Evolutionary conservation across 2,113 vertebrate species (phyloP).

Genomic region (Xiphophorus couchianus): DNA sequence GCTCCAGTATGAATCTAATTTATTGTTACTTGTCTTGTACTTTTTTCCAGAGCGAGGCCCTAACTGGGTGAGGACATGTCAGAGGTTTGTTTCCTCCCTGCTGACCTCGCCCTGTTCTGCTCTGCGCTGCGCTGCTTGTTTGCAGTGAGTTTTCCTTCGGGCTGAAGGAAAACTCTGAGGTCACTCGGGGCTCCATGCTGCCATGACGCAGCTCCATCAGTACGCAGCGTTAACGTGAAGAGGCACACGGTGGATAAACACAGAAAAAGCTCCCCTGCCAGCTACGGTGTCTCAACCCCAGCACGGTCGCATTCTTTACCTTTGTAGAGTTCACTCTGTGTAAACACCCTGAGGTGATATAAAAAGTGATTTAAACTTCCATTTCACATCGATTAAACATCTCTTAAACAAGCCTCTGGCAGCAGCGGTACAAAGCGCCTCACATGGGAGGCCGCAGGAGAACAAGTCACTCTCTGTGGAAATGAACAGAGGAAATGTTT

Average conservation of each 20-base stretch:
- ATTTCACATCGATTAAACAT: neutral
- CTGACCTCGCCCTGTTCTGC: conserved; percentile 20
- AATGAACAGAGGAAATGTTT: neutral
- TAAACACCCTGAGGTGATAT: neutral
- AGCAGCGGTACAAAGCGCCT: neutral
- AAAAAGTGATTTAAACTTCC: conserved; percentile 2
- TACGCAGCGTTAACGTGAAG: conserved; percentile 18
- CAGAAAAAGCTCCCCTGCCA: neutral
- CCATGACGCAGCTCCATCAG: conserved; percentile 22
- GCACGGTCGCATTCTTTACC: neutral
- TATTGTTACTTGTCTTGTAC: conserved; percentile 45
- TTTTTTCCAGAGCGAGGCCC: conserved; percentile 40
- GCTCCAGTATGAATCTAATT: conserved; percentile 44
- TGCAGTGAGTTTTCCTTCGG: conserved; percentile 23
- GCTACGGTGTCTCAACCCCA: conserved; percentile 11
- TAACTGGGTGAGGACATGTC: conserved; percentile 11
- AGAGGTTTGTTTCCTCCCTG: conserved; percentile 6
- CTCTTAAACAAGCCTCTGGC: neutral
- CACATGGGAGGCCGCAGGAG: neutral
- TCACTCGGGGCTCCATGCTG: conserved; percentile 27
- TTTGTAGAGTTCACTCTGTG: neutral
- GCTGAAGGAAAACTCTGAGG: neutral
- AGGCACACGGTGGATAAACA: conserved; percentile 23
- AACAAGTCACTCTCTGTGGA: neutral
- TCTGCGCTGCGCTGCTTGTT: conserved; percentile 36